Evolutionary conservation across 2,888 invertebrate genomes (phyloP).

Genomic region (Cryptus armator): DNA sequence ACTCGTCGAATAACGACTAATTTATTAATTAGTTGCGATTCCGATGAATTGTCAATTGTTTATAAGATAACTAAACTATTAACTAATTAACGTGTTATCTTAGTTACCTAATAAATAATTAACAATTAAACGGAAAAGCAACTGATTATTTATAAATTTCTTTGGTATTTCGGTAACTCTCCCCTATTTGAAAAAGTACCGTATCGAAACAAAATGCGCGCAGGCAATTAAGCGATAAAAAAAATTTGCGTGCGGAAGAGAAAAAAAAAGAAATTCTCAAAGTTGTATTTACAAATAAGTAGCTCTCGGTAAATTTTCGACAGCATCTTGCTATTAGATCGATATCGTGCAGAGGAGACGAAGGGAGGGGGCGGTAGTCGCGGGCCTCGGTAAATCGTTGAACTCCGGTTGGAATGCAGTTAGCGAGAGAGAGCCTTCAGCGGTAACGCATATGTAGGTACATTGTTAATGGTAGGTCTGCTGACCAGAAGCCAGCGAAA

Average conservation of each 20-base stretch:
- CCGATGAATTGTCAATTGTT: too few relatives aligned
- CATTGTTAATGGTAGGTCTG: constrained; percentile 75
- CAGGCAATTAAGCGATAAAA: too few relatives aligned
- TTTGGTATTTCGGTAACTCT: too few relatives aligned
- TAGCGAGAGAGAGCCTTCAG: constrained; percentile 68
- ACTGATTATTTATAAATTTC: too few relatives aligned
- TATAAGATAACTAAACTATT: too few relatives aligned
- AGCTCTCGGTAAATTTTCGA: constrained; percentile 46
- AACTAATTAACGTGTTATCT: too few relatives aligned
- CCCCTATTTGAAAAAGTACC: too few relatives aligned
- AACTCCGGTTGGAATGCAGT: constrained; percentile 70
- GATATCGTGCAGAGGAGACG: constrained; percentile 34
- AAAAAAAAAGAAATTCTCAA: neutral
- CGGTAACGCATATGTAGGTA: constrained; percentile 74
- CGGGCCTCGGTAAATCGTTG: constrained; percentile 73
- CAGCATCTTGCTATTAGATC: constrained; percentile 34
- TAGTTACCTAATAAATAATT: too few relatives aligned
- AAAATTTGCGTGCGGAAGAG: neutral
- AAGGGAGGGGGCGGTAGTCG: constrained; percentile 2
- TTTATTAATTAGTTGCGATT: too few relatives aligned
- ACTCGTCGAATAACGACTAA: too few relatives aligned
- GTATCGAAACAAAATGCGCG: too few relatives aligned
- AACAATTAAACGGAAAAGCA: too few relatives aligned
- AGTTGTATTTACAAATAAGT: constrained; percentile 19
- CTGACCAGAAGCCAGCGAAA: constrained; percentile 60